Conservation (phyloP, 2,888 invertebrate genomes). For the Hypomecis punctinalis region DNA sequence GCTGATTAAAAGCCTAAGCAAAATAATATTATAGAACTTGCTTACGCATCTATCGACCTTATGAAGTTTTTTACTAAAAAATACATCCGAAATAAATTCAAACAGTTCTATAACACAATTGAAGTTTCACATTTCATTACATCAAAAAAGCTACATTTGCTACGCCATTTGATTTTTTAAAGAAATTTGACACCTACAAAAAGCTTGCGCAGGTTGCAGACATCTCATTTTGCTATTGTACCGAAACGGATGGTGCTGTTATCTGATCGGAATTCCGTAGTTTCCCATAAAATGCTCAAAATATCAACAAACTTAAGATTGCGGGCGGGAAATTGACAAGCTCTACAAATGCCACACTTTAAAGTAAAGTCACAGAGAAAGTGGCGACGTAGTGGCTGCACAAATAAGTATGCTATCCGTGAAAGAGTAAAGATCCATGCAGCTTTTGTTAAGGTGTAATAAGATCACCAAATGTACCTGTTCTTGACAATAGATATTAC, state of each 20-base stretch:
- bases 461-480: slow-evolving; percentile 78
- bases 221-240: slow-evolving; percentile 67
- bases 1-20: not conserved
- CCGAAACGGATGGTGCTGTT: slow-evolving; percentile 71
- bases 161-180: slow-evolving; percentile 51
- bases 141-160: slow-evolving; percentile 35
- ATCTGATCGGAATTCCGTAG: slow-evolving; percentile 82
- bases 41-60: not conserved
- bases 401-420: slow-evolving; percentile 18
- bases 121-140: slow-evolving; percentile 38
- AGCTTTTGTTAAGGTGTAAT: slow-evolving; percentile 72
- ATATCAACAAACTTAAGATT: slow-evolving; percentile 17
- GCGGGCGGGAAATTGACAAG: not conserved
- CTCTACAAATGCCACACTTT: not conserved
- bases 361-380: not conserved
- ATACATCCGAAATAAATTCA: slow-evolving; percentile 4
- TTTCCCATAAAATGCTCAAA: slow-evolving; percentile 40
- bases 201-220: slow-evolving; percentile 57
- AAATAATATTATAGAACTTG: not conserved
- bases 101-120: slow-evolving; percentile 12
- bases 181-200: slow-evolving; percentile 64
- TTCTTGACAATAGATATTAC: slow-evolving; percentile 62
- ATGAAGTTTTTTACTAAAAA: not conserved
- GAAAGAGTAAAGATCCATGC: slow-evolving; percentile 71
- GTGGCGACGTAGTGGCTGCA: slow-evolving; percentile 37